Base-by-base conservation (phyloP, 2,888 invertebrate genomes). In the Tillus elongatus region DNA sequence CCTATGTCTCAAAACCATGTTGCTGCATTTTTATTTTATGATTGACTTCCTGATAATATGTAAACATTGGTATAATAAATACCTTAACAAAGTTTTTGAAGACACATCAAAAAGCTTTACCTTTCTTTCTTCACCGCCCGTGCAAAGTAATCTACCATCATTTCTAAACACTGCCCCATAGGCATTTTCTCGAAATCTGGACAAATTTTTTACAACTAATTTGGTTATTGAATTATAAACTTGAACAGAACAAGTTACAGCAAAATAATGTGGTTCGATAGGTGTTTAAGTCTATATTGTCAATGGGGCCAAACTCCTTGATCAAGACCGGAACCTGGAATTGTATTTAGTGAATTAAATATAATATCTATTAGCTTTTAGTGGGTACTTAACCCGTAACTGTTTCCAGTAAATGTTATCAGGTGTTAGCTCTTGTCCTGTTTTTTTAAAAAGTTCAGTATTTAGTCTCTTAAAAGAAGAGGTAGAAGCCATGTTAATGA, bases 231-330 rank as follows among this genome's bases (percentile, higher is more conserved):
- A 84, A 64, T 87, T 87, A 60, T 90, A 92, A 10, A 91, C 71
- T 69, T 77, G 81, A 48, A 93, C 86, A 58, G 87, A 75, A 59
- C 87, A 90, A 36, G 96, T 92, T 11, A 91, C 86, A 4, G 92
- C 93, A 69, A 95, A 88, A 60, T 87, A 81, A 68, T 88, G 77
- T 0, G 95, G 93, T 56, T 89, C 83, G 6, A 82, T 74, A 0
- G 90, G 89, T 42, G 88, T 86, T n/a, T 58, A 96, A 90, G 60
- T 92, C 86, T 29, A 96, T 76, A 56, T 87, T 83, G 58, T 92
- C 90, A 36, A 97, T 86, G 0, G 88, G 81, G 13, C 91, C 91
- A 65, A 86, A 90, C 64, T 96, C 95, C 64, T 95, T 93, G 0
- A 90, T 77, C 26, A 90, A 71, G 2, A 89, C 84, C 14, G 92